Evolutionary conservation across 2,113 vertebrate species (phyloP), one percentile per base, ranked within the genome.

Genomic region (Campylorhamphus procurvoides): DNA sequence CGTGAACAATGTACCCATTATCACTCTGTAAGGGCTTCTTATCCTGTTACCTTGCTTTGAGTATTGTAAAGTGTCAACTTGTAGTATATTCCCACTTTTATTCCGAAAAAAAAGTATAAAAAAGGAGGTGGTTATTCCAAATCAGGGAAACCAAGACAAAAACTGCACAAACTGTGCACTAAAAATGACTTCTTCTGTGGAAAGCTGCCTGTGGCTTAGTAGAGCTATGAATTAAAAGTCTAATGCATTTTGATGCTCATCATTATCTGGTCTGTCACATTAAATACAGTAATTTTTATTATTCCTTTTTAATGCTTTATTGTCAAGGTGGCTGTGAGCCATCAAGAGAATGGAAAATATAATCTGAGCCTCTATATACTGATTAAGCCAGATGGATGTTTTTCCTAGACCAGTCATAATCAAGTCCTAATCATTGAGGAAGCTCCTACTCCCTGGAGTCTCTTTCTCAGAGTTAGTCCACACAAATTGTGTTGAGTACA

Each of bases 1-100:
- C 69, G 64, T 72, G 90, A 91, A 72, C 90, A 85, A 87, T 78
- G 50, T 89, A 64, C 71, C 95, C 44, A 87, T 94, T 93, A 89
- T 89, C 15, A 55, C 59, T 91, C 63, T 83, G 39, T 25, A 75
- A 86, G 69, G 66, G 39, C 47, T 94, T 87, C 84, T 89, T 91
- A 81, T 68, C 53, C 68, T 86, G 25, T 94, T 94, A 75, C 59
- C 88, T 91, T 87, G 39, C 56, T 82, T 81, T 87, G 49, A 53
- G 33, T 78, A 50, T 81, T 81, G 52, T 35, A 59, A 76, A 92
- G 50, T 52, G 50, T 81, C 49, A 84, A 40, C 53, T 29, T 62
- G 9, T 35, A 31, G 10, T 27, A 52, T 50, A 18, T 15, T 46
- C 35, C 6, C 0, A 0, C 10, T 31, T 66, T 71, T 78, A 67